Evolutionary conservation across 2,113 vertebrate species (phyloP).

Genomic region (Phylloscopus whistleri): DNA sequence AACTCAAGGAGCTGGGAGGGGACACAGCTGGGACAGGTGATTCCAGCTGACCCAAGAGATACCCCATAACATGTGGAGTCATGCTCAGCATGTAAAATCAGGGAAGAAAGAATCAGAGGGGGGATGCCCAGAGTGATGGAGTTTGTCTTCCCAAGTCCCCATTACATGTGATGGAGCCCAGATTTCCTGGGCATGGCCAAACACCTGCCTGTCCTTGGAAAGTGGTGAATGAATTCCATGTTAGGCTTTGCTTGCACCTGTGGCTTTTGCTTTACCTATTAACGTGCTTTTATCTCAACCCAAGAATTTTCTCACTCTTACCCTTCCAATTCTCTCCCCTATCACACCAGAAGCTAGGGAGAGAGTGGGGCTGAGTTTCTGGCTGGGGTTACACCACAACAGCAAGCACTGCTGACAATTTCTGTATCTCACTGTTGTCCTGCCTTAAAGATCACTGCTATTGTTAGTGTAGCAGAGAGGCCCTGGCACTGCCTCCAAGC

Average conservation of each 20-base stretch:
- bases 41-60: not conserved
- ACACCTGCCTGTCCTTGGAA: not conserved
- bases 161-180: accelerated
- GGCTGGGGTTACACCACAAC: not conserved
- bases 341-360: not conserved
- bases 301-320: not conserved
- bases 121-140: not conserved
- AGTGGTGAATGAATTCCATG: not conserved
- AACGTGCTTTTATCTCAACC: not conserved
- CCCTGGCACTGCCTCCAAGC: not conserved
- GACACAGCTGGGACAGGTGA: too few species aligned
- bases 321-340: not conserved
- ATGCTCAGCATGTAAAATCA: not conserved
- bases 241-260: not conserved
- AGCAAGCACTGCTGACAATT: not conserved
- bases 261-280: not conserved
- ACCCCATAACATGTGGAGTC: not conserved
- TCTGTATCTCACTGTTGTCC: not conserved
- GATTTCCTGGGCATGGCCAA: not conserved
- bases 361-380: not conserved
- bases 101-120: not conserved
- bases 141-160: not conserved
- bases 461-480: not conserved
- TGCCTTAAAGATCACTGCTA: not conserved
- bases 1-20: not conserved